phyloP scores from a whole-genome alignment of 2,797 vertebrate species.

The Scarus forsteni region DNA sequence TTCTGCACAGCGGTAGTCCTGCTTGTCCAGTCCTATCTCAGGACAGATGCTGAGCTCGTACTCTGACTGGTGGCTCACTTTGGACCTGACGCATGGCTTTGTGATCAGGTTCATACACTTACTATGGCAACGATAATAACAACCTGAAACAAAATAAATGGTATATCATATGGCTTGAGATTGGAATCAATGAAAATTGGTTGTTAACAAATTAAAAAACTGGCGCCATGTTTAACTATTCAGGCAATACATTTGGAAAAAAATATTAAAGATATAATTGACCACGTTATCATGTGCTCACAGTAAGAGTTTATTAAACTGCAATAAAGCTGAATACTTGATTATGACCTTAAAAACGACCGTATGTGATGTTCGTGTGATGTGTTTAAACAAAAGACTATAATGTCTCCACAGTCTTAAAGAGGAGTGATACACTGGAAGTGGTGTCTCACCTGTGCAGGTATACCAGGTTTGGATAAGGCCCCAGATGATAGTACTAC shows the following conservation, averaged over 20 bases:
- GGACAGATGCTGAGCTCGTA: slow-evolving; percentile 98
- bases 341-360: not conserved
- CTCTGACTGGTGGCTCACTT: slow-evolving; percentile 97
- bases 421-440: not conserved
- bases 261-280: not conserved
- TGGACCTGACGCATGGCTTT: slow-evolving; percentile 93
- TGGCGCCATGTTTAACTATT: not conserved
- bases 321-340: not conserved
- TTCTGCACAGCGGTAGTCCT: slow-evolving; percentile 96
- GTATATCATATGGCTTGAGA: not conserved
- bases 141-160: slow-evolving; percentile 82
- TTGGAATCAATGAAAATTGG: not conserved
- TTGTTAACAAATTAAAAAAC: not conserved
- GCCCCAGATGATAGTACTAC: slow-evolving; percentile 96
- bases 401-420: not conserved
- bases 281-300: not conserved
- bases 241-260: not conserved
- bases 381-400: too few relatives aligned
- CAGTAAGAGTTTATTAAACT: not conserved
- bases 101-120: slow-evolving; percentile 96
- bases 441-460: slow-evolving; percentile 89
- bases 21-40: slow-evolving; percentile 93
- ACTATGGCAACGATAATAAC: slow-evolving; percentile 96
- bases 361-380: not conserved
- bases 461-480: slow-evolving; percentile 99